These are phyloP conservation scores for Emydoidea blandingii DNA, from an alignment of 2,797 vertebrate species.

Conservation along the genomic window DNA sequence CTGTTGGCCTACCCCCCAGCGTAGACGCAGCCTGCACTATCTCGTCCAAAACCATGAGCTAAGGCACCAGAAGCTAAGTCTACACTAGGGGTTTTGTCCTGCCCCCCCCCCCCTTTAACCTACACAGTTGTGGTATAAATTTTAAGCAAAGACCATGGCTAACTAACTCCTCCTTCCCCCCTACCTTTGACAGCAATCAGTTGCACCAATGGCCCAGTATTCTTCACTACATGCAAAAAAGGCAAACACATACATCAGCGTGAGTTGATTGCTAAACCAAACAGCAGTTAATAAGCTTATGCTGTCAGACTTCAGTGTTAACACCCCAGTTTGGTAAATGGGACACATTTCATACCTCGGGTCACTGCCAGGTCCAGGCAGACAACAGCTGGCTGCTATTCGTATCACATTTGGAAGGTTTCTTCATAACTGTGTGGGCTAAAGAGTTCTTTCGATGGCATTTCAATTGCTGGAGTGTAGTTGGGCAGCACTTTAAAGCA, in stretches of 20 bases:
- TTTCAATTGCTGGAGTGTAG: not conserved
- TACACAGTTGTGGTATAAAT: not conserved
- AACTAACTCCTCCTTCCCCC: not conserved
- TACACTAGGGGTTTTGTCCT: not conserved
- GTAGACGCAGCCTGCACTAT: not conserved
- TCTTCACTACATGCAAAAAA: not conserved
- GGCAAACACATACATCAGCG: accelerated
- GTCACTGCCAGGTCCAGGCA: not conserved
- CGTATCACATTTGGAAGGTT: not conserved
- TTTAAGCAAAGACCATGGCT: not conserved
- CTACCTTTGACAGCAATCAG: not conserved
- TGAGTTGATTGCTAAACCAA: not conserved
- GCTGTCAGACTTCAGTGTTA: not conserved
- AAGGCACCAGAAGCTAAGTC: not conserved
- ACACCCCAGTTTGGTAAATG: not conserved
- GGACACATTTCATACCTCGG: not conserved
- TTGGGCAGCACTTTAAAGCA: not conserved
- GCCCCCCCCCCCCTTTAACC: not conserved
- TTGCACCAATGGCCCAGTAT: not conserved
- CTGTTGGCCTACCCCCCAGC: too few species aligned
- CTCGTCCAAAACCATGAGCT: not conserved
- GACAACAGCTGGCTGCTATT: not conserved
- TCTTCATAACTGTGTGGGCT: not conserved
- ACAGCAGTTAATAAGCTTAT: not conserved
- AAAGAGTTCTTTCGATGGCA: not conserved